A percentile compares a stretch with the other conserved stretches of the same genome.
Evolutionary conservation across 1,140 invertebrate genomes (phyloP).

Genomic region (Sinonovacula constricta): DNA sequence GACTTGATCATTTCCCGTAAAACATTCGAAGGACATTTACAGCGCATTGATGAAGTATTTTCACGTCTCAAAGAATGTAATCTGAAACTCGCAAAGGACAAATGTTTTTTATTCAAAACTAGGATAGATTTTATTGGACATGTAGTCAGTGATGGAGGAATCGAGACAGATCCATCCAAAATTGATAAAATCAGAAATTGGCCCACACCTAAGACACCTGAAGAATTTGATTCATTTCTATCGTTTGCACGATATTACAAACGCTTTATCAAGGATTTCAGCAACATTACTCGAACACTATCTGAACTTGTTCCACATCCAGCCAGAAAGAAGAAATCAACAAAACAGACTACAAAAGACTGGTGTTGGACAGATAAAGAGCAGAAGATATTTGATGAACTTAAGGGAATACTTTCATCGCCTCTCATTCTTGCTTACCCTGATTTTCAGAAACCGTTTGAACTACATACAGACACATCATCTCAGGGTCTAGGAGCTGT

Average conservation of each 20-base stretch:
- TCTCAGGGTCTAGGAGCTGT: slow-evolving; percentile 64
- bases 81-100: no score
- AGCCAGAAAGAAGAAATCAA: slow-evolving; percentile 5
- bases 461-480: slow-evolving; percentile 58
- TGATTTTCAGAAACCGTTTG: slow-evolving; percentile 50
- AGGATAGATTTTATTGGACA: no score
- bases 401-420: slow-evolving; percentile 50
- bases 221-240: no score
- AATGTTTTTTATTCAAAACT: no score
- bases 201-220: no score
- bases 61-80: no score
- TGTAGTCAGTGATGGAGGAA: no score
- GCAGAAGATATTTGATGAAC: slow-evolving; percentile 49
- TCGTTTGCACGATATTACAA: slow-evolving; percentile 53
- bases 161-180: no score
- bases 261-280: slow-evolving; percentile 61
- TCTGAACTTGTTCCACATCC: slow-evolving; percentile 45
- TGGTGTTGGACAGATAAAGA: slow-evolving; percentile 33
- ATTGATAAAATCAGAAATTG: no score
- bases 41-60: no score
- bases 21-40: no score
- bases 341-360: neutral
- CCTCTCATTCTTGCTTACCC: slow-evolving; percentile 59
- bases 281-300: slow-evolving; percentile 53
- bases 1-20: no score